Evolutionary conservation across 2,797 vertebrate genomes (phyloP), one percentile per base, ranked within the genome.

Genomic region (Urocyon cinereoargenteus): DNA sequence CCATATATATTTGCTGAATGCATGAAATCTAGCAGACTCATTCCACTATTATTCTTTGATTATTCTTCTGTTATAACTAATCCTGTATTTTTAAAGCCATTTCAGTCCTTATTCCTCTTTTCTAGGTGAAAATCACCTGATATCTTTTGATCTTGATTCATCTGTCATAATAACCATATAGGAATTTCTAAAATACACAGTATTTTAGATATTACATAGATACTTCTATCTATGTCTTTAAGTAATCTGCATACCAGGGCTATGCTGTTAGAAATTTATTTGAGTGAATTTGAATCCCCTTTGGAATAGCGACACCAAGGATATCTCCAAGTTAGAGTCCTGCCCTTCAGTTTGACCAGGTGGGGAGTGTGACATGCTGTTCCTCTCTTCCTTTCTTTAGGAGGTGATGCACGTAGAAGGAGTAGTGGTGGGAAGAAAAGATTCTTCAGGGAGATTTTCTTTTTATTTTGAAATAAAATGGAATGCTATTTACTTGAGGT

Each of bases 1-100:
- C 36, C 34, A 49, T 26, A 83, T 49, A 45, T 28, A 84, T 55
- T 94, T 88, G 73, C 24, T 78, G 49, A 91, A 66, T 73, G n/a
- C 89, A 34, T 87, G 70, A 59, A 84, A 72, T 64, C 19, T 55
- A 91, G 72, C 61, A 13, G 1, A 89, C n/a, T 90, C 16, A 68
- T 82, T 64, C 14, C 16, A 92, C 12, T n/a, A 77, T 77, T 96
- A 82, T 81, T 94, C 51, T 90, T 95, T 91, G 51, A 81, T 86
- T 45, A 77, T 72, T 86, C 5, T 91, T 78, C 51, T 85, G 28
- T 88, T 84, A 68, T 28, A 78, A 79, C 55, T 53, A 81, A 92
- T 34, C 26, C 13, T 81, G 10, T 53, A 86, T 78, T 82, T 70
- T 64, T 85, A 95, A 88, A 84, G 36, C 24, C 16, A 81, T 61